Percentiles rank a stretch among this genome's conserved stretches.
These are phyloP conservation scores for Heliothis subflexa DNA, from an alignment of 1,140 invertebrate species.

Conservation along the genomic window DNA sequence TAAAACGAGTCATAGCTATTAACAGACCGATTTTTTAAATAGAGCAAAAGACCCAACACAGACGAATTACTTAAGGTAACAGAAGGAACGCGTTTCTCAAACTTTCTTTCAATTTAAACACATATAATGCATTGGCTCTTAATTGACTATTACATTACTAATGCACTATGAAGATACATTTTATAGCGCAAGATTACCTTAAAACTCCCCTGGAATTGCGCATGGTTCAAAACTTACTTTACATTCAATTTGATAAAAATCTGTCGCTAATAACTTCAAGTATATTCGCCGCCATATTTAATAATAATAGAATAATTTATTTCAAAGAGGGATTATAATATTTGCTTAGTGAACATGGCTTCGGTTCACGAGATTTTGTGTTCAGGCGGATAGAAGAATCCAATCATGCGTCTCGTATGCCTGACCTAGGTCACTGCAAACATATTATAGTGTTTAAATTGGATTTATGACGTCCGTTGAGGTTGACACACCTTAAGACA, in stretches of 20 bases:
- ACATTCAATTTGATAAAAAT: too few species aligned
- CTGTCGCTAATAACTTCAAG: background rate
- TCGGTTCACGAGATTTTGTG: conserved; percentile 20
- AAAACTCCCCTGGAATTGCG: too few species aligned
- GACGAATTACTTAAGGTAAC: background rate
- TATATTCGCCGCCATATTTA: background rate
- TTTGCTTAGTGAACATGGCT: background rate
- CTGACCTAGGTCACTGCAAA: background rate
- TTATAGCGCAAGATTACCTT: background rate
- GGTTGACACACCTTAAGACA: too few species aligned
- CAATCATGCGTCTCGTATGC: conserved; percentile 8
- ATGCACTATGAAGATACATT: background rate
- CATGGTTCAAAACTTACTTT: background rate
- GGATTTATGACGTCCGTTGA: background rate
- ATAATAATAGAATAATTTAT: too few species aligned
- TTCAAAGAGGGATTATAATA: too few species aligned
- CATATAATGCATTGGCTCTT: background rate
- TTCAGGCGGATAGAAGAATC: conserved; percentile 20
- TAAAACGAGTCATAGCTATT: too few species aligned
- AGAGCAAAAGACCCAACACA: background rate
- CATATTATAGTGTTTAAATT: background rate
- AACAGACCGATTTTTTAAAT: background rate
- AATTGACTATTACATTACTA: background rate
- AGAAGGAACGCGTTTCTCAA: background rate
- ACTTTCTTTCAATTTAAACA: conserved; percentile 18